These are phyloP conservation scores for Pangasius krempfi DNA, from an alignment of 2,797 vertebrate species.

Conservation along the genomic window DNA sequence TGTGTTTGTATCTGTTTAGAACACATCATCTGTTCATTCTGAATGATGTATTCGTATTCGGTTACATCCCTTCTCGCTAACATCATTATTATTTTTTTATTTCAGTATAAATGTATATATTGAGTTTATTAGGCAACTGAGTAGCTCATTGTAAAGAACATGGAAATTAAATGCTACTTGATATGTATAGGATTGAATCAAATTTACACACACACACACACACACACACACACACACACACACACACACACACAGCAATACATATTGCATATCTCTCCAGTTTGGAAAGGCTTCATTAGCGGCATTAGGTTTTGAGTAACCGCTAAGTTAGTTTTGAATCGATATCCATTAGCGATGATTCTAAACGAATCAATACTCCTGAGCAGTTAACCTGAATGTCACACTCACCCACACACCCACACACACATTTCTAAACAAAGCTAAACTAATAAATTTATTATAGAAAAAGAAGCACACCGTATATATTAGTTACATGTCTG, in stretches of 20 bases:
- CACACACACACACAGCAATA: not conserved
- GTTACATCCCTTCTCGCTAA: too few species aligned
- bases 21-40: not conserved
- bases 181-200: not conserved
- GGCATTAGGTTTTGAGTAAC: conserved; percentile 17
- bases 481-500: not conserved
- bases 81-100: not conserved
- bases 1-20: not conserved
- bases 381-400: conserved; percentile 17
- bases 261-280: conserved; percentile 1
- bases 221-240: conserved; percentile 17
- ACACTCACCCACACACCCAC: conserved; percentile 1
- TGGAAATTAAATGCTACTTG: not conserved
- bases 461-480: not conserved
- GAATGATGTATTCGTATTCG: too few species aligned
- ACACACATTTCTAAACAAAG: conserved; percentile 4
- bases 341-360: conserved; percentile 24
- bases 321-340: conserved; percentile 21
- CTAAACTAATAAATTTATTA: not conserved
- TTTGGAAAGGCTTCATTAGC: conserved; percentile 22
- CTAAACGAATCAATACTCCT: not conserved
- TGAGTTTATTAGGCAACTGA: not conserved
- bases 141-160: not conserved
- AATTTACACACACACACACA: not conserved
- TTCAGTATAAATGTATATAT: not conserved